Evolutionary conservation across 1,140 invertebrate species (phyloP), one percentile per base, ranked within the genome.

Genomic region (Drosophila subpulchrella): DNA sequence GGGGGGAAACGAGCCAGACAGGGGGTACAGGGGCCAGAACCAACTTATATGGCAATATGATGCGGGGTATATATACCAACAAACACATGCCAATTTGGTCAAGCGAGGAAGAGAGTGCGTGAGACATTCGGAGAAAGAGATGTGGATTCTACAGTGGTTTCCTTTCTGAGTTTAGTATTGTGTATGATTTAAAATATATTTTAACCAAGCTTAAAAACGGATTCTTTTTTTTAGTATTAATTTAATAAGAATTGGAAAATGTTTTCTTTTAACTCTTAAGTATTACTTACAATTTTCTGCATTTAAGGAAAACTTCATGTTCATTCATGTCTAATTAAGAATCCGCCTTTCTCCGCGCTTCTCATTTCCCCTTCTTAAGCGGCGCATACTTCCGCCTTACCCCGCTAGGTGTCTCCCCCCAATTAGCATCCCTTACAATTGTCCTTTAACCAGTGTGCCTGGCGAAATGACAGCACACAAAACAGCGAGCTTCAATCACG

Each of bases 401-500:
- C 10, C 17, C 60, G 42, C 34, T 13, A 66, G 58, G 12, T 24
- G 62, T 7, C 20, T 32, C 15, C 34, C 20, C 15, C n/a, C 6
- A 15, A 10, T 0, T 8, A 6, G 10, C 39, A 41, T 30, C 30
- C 13, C 15, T 30, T 66, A 38, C 5, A 17, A 8, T 48, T 36
- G 34, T 36, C 24, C 50, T 20, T 7, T 12, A 71, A 70, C 50
- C 67, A 71, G 10, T 56, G 67, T 70, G 34, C 27, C 50, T 32
- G 4, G 11, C 30, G 8, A 41, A 71, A 71, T 71, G 65, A 70
- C 63, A 53, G 62, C 66, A 66, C 65, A 68, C 62, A 70, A 68
- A 55, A 55, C 66, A 77, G 80, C 67, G 76, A 77, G 76, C 84
- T 89, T 88, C 83, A 88, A 88, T 88, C 83, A 88, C 84, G 79